Evolutionary conservation across 2,797 vertebrate species (phyloP), one percentile per base, ranked within the genome.

Genomic region (Diplodus puntazzo): DNA sequence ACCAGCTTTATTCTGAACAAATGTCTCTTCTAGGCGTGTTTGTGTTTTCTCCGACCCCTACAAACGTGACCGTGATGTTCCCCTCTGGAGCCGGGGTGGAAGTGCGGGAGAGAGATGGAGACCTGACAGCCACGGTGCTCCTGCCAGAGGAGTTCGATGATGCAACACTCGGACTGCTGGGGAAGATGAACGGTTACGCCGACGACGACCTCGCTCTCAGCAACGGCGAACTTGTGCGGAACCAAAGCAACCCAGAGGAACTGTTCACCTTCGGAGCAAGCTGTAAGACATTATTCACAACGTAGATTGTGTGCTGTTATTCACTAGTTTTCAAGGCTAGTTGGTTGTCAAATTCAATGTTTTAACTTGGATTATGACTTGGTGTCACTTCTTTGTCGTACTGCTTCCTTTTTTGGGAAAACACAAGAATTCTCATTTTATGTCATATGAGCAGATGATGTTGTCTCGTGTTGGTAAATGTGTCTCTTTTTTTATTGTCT

Each of bases 1-100:
- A 57, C 3, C 30, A n/a, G 3, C 34, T 60, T 75, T 2, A 42
- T 18, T 34, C 11, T 21, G 2, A 55, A 16, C 3, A 46, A 74
- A 73, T 69, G 5, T 83, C 13, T 59, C 55, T 49, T 21, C 11
- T 60, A 97, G 98, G 96, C 52, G 96, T 97, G 83, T 99, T 95
- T 82, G 94, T 99, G 25, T 96, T 97, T 54, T 95, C 94, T 17
- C 81, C 95, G 0, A 50, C 73, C 20, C 70, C 91, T 3, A 77
- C 91, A 53, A 96, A 95, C 1, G 94, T 97, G 42, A 97, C 96
- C 0, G 94, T 96, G 59, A 98, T 98, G 97, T 96, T 99, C 83
- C 93, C 96, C 3, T 96, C 96, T 0, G 98, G 97, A 12, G 95
- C 95, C 0, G 97, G 97, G 13, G 91, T 97, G 45, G 97, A 99